phyloP scores from a whole-genome alignment of 2,113 vertebrate genomes.

The Toxotes jaculatrix region DNA sequence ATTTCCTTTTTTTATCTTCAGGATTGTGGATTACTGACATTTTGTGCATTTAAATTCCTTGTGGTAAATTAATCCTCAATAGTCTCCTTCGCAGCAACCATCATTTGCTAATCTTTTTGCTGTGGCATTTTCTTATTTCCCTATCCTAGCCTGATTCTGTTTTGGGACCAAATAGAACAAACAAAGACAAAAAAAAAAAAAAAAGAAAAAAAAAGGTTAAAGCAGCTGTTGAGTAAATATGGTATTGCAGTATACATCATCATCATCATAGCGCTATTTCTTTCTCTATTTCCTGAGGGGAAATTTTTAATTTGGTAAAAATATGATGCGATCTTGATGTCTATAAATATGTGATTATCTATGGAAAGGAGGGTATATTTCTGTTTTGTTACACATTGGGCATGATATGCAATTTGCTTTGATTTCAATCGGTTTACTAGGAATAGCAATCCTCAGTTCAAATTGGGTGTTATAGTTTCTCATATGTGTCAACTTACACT shows the following conservation, averaged over 20 bases:
- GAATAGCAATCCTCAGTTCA: constrained; percentile 32
- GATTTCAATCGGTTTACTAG: constrained; percentile 37
- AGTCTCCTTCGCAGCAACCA: constrained; percentile 19
- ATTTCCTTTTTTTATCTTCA: neutral
- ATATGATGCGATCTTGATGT: constrained; percentile 39
- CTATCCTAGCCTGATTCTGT: constrained; percentile 13
- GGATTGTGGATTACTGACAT: neutral
- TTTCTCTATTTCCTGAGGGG: constrained; percentile 26
- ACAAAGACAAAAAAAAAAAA: neutral
- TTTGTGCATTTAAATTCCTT: constrained; percentile 1
- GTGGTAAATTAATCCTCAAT: constrained; percentile 19
- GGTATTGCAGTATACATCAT: constrained; percentile 8
- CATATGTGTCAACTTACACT: constrained; percentile 50
- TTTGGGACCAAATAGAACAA: constrained; percentile 43
- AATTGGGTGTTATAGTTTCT: constrained; percentile 46
- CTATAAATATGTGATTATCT: constrained; percentile 47
- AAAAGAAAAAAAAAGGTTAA: neutral
- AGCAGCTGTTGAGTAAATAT: constrained; percentile 16
- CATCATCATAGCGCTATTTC: constrained; percentile 4
- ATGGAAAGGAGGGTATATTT: constrained; percentile 37
- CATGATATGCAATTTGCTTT: constrained; percentile 51
- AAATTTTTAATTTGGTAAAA: constrained; percentile 23
- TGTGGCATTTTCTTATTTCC: constrained; percentile 5
- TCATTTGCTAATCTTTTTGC: constrained; percentile 22
- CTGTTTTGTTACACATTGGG: constrained; percentile 39